Evolutionary conservation across 2,888 invertebrate genomes (phyloP).

Genomic region (Sinohyriopsis cumingii): DNA sequence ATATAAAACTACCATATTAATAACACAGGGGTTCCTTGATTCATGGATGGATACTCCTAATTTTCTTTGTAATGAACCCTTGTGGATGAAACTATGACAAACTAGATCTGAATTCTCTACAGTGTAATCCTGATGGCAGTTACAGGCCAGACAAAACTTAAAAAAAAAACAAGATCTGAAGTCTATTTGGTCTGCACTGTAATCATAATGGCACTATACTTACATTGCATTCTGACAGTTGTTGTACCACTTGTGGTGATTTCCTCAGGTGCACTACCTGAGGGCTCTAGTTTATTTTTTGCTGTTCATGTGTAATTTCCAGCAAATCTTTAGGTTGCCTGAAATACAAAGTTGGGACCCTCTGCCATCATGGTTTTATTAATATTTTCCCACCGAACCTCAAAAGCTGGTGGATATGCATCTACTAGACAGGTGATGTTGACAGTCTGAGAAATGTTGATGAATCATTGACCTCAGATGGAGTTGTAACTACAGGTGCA

Average conservation of each 20-base stretch:
- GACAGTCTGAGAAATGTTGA: constrained; percentile 40
- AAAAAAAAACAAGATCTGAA: no score
- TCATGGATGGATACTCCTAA: no score
- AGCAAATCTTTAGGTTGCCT: constrained; percentile 31
- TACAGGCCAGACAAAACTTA: no score
- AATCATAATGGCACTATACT: constrained; percentile 23
- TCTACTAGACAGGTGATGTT: constrained; percentile 49
- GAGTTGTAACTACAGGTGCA: constrained; percentile 48
- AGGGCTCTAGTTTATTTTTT: constrained; percentile 45
- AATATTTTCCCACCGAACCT: constrained; percentile 49
- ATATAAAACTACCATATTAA: no score
- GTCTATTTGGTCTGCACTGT: no score
- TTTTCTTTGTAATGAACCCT: no score
- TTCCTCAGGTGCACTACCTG: constrained; percentile 34
- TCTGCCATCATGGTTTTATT: constrained; percentile 25
- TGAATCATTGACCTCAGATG: constrained; percentile 27
- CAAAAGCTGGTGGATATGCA: constrained; percentile 47
- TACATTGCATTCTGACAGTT: constrained; percentile 54
- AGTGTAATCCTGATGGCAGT: background rate
- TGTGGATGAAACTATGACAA: no score
- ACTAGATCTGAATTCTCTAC: background rate
- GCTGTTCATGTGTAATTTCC: constrained; percentile 60
- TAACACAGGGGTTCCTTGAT: no score
- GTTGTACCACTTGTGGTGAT: constrained; percentile 39
- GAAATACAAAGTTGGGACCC: constrained; percentile 36